Conservation (phyloP, 2,797 vertebrate genomes). For the Chaetodon trifasciatus region DNA sequence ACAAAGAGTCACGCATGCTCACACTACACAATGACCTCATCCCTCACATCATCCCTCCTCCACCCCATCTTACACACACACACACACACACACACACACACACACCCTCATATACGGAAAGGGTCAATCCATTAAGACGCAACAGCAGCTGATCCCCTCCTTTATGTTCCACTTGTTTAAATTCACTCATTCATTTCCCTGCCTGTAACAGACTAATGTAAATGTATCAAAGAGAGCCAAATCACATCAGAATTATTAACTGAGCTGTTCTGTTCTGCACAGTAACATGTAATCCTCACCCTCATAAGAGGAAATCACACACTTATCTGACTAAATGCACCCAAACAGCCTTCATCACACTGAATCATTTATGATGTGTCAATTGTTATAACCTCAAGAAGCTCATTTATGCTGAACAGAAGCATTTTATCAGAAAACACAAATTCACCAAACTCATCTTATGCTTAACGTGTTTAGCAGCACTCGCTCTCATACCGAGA, state of each 20-base stretch:
- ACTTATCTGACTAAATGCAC: conserved; percentile 7
- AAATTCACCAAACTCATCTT: neutral
- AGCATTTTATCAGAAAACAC: neutral
- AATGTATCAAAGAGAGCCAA: conserved; percentile 59
- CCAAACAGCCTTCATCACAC: conserved; percentile 24
- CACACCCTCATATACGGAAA: conserved; percentile 37
- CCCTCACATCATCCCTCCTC: conserved; percentile 66
- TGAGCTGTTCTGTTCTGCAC: conserved; percentile 27
- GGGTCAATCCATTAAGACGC: conserved; percentile 72
- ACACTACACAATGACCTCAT: conserved; percentile 85
- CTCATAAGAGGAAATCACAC: neutral
- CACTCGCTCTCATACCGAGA: neutral
- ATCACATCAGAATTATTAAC: conserved; percentile 55
- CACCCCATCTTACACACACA: conserved; percentile 41
- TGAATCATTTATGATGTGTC: conserved; percentile 31
- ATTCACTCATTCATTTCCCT: conserved; percentile 57
- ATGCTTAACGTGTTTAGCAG: neutral
- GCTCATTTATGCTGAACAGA: neutral
- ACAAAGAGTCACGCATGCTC: conserved; percentile 78
- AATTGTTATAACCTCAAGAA: conserved; percentile 5
- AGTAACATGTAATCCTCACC: conserved; percentile 28
- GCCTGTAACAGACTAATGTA: conserved; percentile 48
- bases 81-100: conserved; percentile 29
- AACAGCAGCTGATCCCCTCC: conserved; percentile 74
- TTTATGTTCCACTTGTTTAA: conserved; percentile 61